A percentile compares a stretch with the other conserved stretches of the same genome.
Evolutionary conservation across 2,113 vertebrate genomes (phyloP).

Genomic region (Euleptes europaea): DNA sequence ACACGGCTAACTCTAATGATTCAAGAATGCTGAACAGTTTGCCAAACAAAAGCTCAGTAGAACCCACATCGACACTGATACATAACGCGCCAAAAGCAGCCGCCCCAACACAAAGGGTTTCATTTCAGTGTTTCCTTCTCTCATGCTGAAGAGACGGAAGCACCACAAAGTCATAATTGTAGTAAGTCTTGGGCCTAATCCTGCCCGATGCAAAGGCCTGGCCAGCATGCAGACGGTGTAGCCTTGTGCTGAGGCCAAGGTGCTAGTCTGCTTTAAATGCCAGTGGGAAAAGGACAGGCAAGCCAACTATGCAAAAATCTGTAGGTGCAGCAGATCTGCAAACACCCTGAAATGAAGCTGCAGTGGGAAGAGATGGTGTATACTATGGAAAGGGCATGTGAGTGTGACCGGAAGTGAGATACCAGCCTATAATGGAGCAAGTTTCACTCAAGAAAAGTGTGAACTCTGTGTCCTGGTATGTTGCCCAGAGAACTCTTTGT

Average conservation of each 20-base stretch:
- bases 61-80: not conserved
- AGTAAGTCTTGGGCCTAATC: not conserved
- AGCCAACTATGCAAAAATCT: not conserved
- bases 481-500: too few species aligned
- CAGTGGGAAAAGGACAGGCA: not conserved
- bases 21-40: constrained; percentile 12
- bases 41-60: constrained; percentile 13
- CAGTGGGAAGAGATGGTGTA: too few species aligned
- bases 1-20: not conserved
- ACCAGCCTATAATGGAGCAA: too few species aligned
- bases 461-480: too few species aligned
- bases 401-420: too few species aligned
- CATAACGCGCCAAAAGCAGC: not conserved
- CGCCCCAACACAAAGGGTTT: not conserved
- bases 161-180: not conserved
- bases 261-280: too few species aligned
- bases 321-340: too few species aligned
- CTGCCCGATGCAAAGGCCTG: not conserved
- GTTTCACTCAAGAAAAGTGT: too few species aligned
- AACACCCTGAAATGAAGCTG: too few species aligned
- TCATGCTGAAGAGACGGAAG: not conserved
- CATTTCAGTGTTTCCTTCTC: not conserved
- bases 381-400: too few species aligned
- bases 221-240: not conserved
- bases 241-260: not conserved